Evolutionary conservation across 2,888 invertebrate genomes (phyloP), one percentile per base, ranked within the genome.

Genomic region (Seira musarum): DNA sequence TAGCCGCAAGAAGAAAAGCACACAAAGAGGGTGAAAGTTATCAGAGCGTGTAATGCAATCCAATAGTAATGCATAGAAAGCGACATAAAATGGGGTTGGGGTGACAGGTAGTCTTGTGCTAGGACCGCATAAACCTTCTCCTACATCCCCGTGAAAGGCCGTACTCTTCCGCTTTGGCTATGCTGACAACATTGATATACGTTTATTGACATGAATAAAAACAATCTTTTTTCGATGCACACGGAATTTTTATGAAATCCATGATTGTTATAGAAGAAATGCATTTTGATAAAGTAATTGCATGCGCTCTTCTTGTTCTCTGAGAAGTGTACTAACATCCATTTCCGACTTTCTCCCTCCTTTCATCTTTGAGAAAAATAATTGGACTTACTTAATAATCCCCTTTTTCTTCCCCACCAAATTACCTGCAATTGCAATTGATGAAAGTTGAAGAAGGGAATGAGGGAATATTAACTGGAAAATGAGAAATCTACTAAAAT

Each of bases 371-470:
- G 30, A 30, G 60, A 10, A 53, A 68, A 68, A 35, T 35, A 30
- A 30, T 30, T 30, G 30, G 8, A 8, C 30, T 30, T 30, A 30
- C 30, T 30, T 30, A 30, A 30, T 30, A 30, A 68, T 17, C 49
- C 67, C 60, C 77, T 35, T 40, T 49, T 66, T 65, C 67, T 13
- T 35, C 57, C 70, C 69, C 57, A 57, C 49, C 69, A 77, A 74
- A 80, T 80, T 80, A 74, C 73, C 80, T 74, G 73, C 80, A 80
- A 65, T 30, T 30, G 30, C 30, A 30, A 30, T 66, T 69, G 69
- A 66, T 57, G 65, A 65, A 69, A 74, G 65, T 69, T 15, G 64
- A 35, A 53, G 68, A 2, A 67, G 49, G 30, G 30, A 30, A 30
- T 30, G 13, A 67, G 49, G 30, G 30, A 30, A 30, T 30, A 30